Evolutionary conservation across 2,888 invertebrate genomes (phyloP).

Genomic region (Thera obeliscata): DNA sequence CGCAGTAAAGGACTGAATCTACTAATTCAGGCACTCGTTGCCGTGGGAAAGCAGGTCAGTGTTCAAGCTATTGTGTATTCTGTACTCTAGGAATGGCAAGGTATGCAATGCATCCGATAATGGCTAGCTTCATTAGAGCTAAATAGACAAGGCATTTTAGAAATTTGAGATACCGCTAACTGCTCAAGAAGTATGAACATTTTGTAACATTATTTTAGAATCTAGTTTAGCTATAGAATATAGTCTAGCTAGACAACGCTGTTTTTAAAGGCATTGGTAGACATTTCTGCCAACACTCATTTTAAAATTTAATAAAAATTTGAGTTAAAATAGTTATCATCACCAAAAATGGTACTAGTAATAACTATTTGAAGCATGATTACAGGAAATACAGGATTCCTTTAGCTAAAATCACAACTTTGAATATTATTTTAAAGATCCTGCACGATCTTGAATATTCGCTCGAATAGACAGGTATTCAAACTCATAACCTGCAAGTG

Average conservation of each 20-base stretch:
- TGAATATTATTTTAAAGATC: neutral
- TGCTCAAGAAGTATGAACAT: neutral
- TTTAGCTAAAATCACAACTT: neutral
- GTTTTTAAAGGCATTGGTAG: no score
- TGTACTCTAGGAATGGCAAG: conserved; percentile 9
- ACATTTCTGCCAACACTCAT: no score
- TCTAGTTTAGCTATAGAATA: no score
- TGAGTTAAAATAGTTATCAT: no score
- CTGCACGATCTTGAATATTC: neutral
- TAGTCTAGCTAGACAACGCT: no score
- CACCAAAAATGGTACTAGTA: no score
- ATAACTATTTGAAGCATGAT: no score
- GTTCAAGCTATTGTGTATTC: conserved; percentile 1
- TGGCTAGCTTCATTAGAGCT: conserved; percentile 17
- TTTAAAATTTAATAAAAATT: no score
- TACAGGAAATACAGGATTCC: neutral
- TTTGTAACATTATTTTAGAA: no score
- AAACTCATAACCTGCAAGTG: conserved; percentile 1
- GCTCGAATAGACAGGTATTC: neutral
- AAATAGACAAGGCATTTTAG: conserved; percentile 13
- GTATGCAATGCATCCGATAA: conserved; percentile 23
- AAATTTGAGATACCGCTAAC: neutral
- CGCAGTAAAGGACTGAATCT: neutral
- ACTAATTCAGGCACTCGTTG: neutral
- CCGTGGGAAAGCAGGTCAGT: conserved; percentile 24